phyloP scores from a whole-genome alignment of 2,113 vertebrate species.

The Arenaria interpres region DNA sequence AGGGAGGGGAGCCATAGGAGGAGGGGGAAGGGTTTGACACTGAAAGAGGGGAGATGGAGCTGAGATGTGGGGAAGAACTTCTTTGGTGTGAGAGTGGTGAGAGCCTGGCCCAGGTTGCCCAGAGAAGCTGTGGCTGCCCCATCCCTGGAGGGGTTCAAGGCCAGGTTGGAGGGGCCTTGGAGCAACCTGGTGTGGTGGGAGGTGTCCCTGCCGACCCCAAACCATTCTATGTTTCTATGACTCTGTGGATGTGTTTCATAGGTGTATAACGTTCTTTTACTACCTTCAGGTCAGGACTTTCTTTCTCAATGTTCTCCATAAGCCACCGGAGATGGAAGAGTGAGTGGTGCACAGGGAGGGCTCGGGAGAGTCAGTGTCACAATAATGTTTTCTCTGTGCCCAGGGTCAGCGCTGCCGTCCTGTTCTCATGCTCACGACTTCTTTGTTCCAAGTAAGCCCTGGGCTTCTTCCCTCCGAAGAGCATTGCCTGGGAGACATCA shows the following conservation, averaged over 20 bases:
- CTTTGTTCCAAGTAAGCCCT: not conserved
- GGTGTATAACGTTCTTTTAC: not conserved
- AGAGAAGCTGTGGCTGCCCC: not conserved
- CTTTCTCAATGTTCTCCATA: not conserved
- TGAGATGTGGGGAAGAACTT: too few species aligned
- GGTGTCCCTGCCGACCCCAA: not conserved
- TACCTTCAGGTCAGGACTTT: not conserved
- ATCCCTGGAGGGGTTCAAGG: not conserved
- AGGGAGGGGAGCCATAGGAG: too few species aligned
- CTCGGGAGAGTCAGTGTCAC: not conserved
- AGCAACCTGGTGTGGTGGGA: not conserved
- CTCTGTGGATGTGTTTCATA: not conserved
- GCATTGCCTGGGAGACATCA: constrained; percentile 1
- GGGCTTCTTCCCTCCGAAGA: not conserved
- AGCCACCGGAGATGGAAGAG: too few species aligned
- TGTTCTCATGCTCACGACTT: not conserved
- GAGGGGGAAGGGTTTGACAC: too few species aligned
- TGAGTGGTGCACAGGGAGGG: rapidly evolving
- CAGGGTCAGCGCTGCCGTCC: rapidly evolving
- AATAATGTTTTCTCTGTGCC: rapidly evolving
- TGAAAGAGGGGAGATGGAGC: too few species aligned
- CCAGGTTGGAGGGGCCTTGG: not conserved
- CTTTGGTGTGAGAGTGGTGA: too few species aligned
- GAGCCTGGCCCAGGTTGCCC: too few species aligned
- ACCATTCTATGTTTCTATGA: not conserved